A percentile compares a stretch with the other conserved stretches of the same genome.
Evolutionary conservation across 2,888 invertebrate genomes (phyloP).

Genomic region (Nomada hirtipes): DNA sequence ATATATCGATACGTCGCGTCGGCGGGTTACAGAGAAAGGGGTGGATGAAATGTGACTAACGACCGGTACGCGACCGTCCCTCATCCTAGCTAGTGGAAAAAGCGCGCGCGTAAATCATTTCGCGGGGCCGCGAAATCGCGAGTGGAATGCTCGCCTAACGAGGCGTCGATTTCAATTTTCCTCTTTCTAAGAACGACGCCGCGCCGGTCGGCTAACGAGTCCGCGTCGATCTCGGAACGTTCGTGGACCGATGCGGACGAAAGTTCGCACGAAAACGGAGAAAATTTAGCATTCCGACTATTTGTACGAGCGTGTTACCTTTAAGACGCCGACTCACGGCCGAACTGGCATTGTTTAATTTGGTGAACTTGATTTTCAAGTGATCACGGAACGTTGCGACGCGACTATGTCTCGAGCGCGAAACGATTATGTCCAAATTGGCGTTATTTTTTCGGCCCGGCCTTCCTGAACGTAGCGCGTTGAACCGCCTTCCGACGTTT

Average conservation of each 20-base stretch:
- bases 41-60: conserved; percentile 45
- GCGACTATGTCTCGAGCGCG: neutral
- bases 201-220: conserved; percentile 8
- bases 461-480: conserved; percentile 40
- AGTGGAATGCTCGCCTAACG: conserved; percentile 43
- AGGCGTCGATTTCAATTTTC: conserved; percentile 41
- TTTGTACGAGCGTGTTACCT: no score
- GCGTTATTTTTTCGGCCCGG: conserved; percentile 39
- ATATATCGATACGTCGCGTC: conserved; percentile 39
- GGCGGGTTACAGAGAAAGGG: conserved; percentile 8
- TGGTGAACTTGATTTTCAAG: no score
- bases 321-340: no score
- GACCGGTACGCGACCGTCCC: conserved; percentile 45
- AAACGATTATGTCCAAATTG: conserved; percentile 36
- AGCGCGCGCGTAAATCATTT: conserved; percentile 52
- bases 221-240: conserved; percentile 1
- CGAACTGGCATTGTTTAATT: no score
- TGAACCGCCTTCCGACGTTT: conserved; percentile 56
- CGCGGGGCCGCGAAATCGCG: conserved; percentile 29
- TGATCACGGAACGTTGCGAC: neutral
- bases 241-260: neutral
- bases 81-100: conserved; percentile 32
- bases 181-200: conserved; percentile 23
- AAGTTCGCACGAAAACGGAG: neutral
- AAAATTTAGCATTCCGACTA: neutral